Evolutionary conservation across 2,113 vertebrate genomes (phyloP), one percentile per base, ranked within the genome.

Genomic region (Nothobranchius kuhntae): DNA sequence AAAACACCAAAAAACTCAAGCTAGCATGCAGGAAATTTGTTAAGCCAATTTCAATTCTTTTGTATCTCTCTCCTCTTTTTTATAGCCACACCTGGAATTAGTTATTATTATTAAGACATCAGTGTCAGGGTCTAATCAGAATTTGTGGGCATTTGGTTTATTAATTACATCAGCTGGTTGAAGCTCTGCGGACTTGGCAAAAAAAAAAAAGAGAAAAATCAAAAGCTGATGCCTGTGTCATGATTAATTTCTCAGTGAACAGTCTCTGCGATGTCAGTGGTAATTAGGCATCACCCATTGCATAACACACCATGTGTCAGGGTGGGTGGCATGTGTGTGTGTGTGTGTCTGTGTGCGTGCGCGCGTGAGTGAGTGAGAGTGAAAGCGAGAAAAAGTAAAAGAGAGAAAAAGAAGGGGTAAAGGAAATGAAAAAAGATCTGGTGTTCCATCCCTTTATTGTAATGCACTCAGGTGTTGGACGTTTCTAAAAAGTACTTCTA

Each of bases 231-330:
- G 86, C 86, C 83, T 85, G 90, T 86, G 90, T 88, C 85, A 87
- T 93, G 91, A 94, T 93, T 92, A 86, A 93, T 93, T 92, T 94
- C 86, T 76, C 91, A 85, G 89, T 88, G 86, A 92, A 92, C 90
- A 89, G 89, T 92, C 88, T 91, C 89, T 38, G 86, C 89, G 89
- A 91, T 93, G 91, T 92, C 92, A 89, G 85, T 91, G 91, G 90
- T 92, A 92, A 93, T 92, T 93, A 92, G 88, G 87, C 89, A 91
- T 90, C 89, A 90, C 91, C 87, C 82, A 83, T 93, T 93, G 87
- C 92, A 87, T 92, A 93, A 93, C 89, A 90, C 87, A 89, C 91
- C 93, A 92, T 91, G 91, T 93, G 92, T 93, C 89, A 82, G 91
- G 90, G 90, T 90, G 88, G 90, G 91, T 88, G 89, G 91, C 70